Conservation (phyloP, 2,113 vertebrate species). For the Ornithorhynchus anatinus region DNA sequence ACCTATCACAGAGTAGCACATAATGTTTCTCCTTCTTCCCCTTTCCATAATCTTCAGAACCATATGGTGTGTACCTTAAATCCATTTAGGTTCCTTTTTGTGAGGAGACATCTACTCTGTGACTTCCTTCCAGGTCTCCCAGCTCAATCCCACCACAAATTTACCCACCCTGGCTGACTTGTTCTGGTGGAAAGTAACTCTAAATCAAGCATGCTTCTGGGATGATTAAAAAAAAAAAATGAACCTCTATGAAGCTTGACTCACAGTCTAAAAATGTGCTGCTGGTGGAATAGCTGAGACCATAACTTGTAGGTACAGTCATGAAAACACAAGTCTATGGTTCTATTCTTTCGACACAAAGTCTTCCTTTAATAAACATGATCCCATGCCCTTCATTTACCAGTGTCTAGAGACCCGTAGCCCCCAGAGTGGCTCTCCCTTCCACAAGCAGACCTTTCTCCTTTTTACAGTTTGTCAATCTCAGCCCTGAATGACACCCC, state of each 20-base stretch:
- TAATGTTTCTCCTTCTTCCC: not conserved
- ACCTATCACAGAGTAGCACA: rapidly evolving
- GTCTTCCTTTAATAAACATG: not conserved
- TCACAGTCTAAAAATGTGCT: slow-evolving; percentile 71
- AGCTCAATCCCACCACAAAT: not conserved
- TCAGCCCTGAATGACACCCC: no score
- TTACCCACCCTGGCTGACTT: not conserved
- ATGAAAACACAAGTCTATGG: not conserved
- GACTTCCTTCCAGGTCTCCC: rapidly evolving
- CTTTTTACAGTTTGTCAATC: not conserved
- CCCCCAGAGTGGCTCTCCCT: not conserved
- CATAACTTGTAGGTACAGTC: slow-evolving; percentile 31
- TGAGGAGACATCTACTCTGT: no score
- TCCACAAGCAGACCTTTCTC: not conserved
- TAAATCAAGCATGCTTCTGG: slow-evolving; percentile 40
- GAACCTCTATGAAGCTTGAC: slow-evolving; percentile 50
- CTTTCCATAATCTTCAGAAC: rapidly evolving
- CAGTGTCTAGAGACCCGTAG: not conserved
- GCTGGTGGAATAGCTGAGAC: slow-evolving; percentile 42
- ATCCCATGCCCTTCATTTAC: rapidly evolving
- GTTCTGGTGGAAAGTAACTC: slow-evolving; percentile 19
- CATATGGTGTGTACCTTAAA: rapidly evolving
- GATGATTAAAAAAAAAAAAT: slow-evolving; percentile 19
- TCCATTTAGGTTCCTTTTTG: not conserved
- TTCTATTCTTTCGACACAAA: not conserved